These are phyloP conservation scores for Erythrocercus mccallii DNA, from an alignment of 2,113 vertebrate genomes.

Conservation along the genomic window DNA sequence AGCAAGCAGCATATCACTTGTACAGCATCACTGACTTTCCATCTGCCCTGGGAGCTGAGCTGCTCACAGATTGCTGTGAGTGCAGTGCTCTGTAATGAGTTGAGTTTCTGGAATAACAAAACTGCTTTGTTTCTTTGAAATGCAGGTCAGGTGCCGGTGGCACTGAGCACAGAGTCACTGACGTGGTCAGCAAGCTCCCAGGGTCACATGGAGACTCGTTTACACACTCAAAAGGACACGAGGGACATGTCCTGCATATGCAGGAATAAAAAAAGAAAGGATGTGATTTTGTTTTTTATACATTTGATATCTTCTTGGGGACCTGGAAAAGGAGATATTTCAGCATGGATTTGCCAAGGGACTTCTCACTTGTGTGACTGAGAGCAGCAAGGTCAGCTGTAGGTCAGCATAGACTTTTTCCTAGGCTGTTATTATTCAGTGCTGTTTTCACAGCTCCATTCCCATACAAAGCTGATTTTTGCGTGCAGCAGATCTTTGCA, in stretches of 20 bases:
- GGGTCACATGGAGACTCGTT: not conserved
- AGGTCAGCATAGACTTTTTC: not conserved
- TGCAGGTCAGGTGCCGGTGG: not conserved
- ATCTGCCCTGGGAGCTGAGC: not conserved
- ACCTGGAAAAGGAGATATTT: not conserved
- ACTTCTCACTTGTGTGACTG: not conserved
- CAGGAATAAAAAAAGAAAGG: not conserved
- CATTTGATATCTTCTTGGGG: not conserved
- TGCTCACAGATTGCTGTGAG: not conserved
- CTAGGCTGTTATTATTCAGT: not conserved
- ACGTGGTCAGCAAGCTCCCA: not conserved
- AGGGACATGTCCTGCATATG: not conserved
- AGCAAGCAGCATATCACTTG: not conserved
- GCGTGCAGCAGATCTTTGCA: not conserved
- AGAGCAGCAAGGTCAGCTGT: not conserved
- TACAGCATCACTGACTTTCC: not conserved
- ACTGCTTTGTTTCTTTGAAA: not conserved
- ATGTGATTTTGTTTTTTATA: not conserved
- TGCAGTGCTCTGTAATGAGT: not conserved
- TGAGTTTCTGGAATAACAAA: not conserved
- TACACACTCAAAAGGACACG: not conserved
- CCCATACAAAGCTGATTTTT: not conserved
- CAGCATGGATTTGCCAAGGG: not conserved
- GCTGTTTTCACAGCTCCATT: not conserved
- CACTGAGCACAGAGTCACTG: not conserved